Evolutionary conservation across 2,113 vertebrate species (phyloP).

Genomic region (Trematomus loennbergii): DNA sequence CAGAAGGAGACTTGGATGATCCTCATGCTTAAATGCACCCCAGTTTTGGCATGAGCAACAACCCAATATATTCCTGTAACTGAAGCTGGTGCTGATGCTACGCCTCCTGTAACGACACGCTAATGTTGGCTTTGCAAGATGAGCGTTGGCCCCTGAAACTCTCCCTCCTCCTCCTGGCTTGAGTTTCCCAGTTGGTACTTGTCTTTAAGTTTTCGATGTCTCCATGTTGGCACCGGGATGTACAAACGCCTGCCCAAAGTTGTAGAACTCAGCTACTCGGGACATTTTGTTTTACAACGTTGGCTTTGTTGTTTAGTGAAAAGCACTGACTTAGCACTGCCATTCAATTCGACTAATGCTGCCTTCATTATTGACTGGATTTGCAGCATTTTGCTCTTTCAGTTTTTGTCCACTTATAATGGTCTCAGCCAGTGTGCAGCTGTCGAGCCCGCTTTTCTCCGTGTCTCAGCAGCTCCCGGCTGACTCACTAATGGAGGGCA

Average conservation of each 20-base stretch:
- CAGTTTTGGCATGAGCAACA: background rate
- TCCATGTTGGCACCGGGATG: conserved; percentile 1
- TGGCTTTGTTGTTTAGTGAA: conserved; percentile 35
- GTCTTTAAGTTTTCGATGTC: background rate
- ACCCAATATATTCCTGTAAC: background rate
- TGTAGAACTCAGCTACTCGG: conserved; percentile 14
- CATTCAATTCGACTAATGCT: conserved; percentile 58
- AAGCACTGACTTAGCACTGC: conserved; percentile 32
- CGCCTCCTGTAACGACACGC: background rate
- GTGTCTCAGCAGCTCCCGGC: conserved; percentile 56
- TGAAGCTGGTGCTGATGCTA: background rate
- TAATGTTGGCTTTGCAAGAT: conserved; percentile 2
- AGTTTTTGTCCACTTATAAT: conserved; percentile 56
- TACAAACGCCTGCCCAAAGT: conserved; percentile 5
- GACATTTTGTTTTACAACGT: conserved; percentile 5
- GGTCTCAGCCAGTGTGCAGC: conserved; percentile 48
- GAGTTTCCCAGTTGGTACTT: background rate
- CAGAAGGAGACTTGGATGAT: background rate
- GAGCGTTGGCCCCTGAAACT: conserved; percentile 5
- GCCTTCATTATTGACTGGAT: conserved; percentile 59
- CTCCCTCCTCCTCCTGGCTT: background rate
- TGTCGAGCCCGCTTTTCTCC: conserved; percentile 31
- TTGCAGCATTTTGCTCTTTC: conserved; percentile 21
- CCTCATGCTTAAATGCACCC: background rate
- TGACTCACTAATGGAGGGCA: conserved; percentile 68